A percentile compares a stretch with the other conserved stretches of the same genome.
Conservation (phyloP, 2,797 vertebrate species). For the Phrynocephalus forsythii region DNA sequence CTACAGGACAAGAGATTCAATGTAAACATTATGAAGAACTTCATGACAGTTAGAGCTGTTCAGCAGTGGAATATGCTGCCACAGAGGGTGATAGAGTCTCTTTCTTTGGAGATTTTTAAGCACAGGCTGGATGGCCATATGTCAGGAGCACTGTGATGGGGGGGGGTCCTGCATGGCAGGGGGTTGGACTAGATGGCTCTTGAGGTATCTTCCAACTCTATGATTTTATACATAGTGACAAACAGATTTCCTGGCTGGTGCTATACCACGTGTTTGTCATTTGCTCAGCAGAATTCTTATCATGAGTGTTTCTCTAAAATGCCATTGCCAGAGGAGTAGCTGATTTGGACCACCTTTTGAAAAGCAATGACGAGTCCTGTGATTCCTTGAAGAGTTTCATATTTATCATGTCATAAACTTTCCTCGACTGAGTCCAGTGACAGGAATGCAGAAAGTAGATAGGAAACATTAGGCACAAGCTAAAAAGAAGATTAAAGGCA, state of each 20-base stretch:
- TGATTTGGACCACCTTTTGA: background rate
- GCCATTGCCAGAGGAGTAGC: background rate
- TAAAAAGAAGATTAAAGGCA: background rate
- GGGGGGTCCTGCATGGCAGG: no score
- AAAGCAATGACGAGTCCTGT: background rate
- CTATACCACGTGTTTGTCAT: background rate
- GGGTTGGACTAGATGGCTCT: no score
- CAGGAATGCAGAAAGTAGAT: background rate
- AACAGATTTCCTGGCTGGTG: background rate
- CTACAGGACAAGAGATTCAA: no score
- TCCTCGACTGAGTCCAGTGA: background rate
- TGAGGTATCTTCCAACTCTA: no score
- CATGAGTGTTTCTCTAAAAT: background rate
- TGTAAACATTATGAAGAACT: no score
- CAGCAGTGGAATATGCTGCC: no score
- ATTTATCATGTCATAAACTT: background rate
- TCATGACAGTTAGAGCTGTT: no score
- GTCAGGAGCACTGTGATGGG: no score
- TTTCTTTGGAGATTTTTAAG: no score
- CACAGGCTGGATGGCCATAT: no score
- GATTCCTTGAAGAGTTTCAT: background rate
- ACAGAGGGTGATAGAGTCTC: no score
- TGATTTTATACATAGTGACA: background rate
- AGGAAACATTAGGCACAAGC: background rate
- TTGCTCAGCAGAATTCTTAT: background rate